Evolutionary conservation across 2,113 vertebrate genomes (phyloP).

Genomic region (Rhea americana): DNA sequence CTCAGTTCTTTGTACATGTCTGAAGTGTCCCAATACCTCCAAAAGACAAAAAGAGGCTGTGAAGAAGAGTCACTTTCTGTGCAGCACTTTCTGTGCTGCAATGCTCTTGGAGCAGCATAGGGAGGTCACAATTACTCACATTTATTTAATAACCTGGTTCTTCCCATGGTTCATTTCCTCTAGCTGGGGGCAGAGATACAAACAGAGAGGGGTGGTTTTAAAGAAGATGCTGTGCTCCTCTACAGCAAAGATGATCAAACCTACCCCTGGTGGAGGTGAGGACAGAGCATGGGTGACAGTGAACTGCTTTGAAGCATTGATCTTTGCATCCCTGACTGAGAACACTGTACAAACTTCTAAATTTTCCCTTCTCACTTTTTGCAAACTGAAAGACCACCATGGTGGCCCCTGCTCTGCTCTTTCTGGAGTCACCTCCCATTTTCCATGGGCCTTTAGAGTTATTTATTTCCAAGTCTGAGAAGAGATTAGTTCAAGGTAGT

Average conservation of each 20-base stretch:
- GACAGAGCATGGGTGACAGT: neutral
- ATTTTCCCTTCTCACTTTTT: neutral
- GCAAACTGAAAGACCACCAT: neutral
- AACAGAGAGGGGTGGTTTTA: neutral
- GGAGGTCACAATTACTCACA: fast-evolving
- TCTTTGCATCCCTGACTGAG: neutral
- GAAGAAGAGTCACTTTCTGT: neutral
- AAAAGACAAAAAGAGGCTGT: neutral
- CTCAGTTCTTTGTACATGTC: neutral
- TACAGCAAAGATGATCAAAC: neutral
- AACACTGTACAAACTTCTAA: neutral
- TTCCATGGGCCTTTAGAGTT: neutral
- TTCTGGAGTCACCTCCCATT: neutral
- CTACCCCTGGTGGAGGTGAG: neutral
- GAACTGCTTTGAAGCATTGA: neutral
- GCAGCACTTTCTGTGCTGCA: neutral
- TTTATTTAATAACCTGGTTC: neutral
- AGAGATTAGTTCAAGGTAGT: neutral
- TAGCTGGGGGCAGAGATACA: neutral
- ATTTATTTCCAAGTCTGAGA: neutral
- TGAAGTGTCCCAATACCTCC: neutral
- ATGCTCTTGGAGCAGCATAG: neutral
- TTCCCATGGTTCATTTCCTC: neutral
- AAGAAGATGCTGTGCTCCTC: neutral
- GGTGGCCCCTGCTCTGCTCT: neutral